These are phyloP conservation scores for Clusia tigrina DNA, from an alignment of 2,888 invertebrate genomes.

Conservation along the genomic window DNA sequence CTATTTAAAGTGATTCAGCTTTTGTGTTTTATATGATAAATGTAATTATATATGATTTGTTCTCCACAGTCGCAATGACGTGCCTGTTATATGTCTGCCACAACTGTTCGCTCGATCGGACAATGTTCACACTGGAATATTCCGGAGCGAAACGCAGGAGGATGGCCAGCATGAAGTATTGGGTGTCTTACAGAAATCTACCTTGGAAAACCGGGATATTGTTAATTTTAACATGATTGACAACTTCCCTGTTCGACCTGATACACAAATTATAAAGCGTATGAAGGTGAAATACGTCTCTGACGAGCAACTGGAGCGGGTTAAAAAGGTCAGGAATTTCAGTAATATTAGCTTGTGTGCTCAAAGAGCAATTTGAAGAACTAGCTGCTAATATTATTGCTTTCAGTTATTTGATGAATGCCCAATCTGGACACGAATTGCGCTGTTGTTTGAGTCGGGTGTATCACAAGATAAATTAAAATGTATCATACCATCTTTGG, in stretches of 20 bases:
- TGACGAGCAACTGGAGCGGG: constrained; percentile 65
- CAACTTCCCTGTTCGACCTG: constrained; percentile 71
- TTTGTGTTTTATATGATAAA: constrained; percentile 1
- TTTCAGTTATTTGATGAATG: constrained; percentile 80
- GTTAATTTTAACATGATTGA: constrained; percentile 71
- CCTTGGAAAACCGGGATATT: constrained; percentile 70
- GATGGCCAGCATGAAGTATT: constrained; percentile 63
- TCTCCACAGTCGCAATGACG: constrained; percentile 44
- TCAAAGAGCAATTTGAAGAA: neutral
- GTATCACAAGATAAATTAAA: constrained; percentile 73
- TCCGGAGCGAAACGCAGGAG: constrained; percentile 61
- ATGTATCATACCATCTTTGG: constrained; percentile 81
- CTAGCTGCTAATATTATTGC: neutral
- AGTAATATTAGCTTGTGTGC: too few species aligned
- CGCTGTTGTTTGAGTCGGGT: constrained; percentile 73
- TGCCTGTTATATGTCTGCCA: constrained; percentile 78
- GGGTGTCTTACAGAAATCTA: constrained; percentile 67
- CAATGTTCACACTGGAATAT: constrained; percentile 64
- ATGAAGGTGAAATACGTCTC: constrained; percentile 65
- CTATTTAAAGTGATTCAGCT: constrained; percentile 67
- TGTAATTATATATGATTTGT: constrained; percentile 7
- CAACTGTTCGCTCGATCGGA: constrained; percentile 81
- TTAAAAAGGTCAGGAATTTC: constrained; percentile 62
- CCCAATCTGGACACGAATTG: constrained; percentile 89
- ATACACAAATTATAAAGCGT: constrained; percentile 68